Evolutionary conservation across 2,113 vertebrate species (phyloP), one percentile per base, ranked within the genome.

Genomic region (Bubo bubo): DNA sequence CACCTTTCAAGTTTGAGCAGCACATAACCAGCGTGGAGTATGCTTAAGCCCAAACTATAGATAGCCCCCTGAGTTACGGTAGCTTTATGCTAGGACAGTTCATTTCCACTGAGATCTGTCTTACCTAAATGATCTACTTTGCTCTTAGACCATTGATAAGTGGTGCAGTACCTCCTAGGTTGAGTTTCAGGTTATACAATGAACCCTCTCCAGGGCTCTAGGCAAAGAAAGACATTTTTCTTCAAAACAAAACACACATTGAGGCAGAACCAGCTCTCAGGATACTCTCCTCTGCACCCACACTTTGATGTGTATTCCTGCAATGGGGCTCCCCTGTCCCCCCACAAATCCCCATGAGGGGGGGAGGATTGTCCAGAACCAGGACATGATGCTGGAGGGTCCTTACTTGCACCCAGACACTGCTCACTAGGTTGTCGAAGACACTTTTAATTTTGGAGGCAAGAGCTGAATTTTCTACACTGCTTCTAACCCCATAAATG

Each of bases 1-100:
- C 58, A 93, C 27, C 84, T 96, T 96, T 93, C 89, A 97, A 97
- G 89, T 96, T 0, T 80, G 75, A 96, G 93, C 80, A 66, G 74
- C 89, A 79, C 41, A 94, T 70, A 96, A 88, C 66, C 90, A 96
- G 95, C 58, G 0, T 91, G 93, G 47, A 74, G 67, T n/a, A 86
- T n/a, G 87, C 87, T 88, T 91, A 89, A 95, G 37, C 66, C 81
- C 91, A 91, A 94, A 86, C 66, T 79, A 43, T 39, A 82, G 84
- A 63, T 95, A 82, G 66, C 71, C 74, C 77, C 66, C 77, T 83
- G 91, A 75, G 89, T 75, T 79, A 43, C 0, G 0, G 67, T 23
- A 85, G 71, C 77, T 94, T 94, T 95, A 32, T 86, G 67, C 58
- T 72, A 52, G 68, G 55, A 59, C 71, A 80, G 55, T 59, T 91